Evolutionary conservation across 2,888 invertebrate genomes (phyloP), one percentile per base, ranked within the genome.

Genomic region (Hybos culiciformis): DNA sequence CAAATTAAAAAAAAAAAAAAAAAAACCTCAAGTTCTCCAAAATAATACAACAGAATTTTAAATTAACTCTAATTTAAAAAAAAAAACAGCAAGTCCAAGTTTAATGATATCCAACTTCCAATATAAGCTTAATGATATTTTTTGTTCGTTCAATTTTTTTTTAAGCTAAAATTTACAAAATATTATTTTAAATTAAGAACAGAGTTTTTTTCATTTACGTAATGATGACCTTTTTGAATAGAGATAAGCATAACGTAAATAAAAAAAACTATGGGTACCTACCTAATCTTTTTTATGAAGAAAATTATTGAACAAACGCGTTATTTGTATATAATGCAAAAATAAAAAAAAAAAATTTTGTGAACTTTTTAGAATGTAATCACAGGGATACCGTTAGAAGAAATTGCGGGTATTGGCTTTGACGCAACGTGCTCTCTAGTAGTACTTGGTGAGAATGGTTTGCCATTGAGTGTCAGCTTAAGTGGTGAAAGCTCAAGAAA

Each of bases 361-460:
- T 37, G 42, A 44, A 47, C 39, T 46, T 62, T 63, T 36, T 59
- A 85, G 85, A 69, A 72, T 56, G 77, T 83, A 11, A 63, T 69
- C n/a, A 54, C 60, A 37, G 68, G 68, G 43, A 60, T 75, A 48
- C 64, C 70, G 51, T 72, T 72, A 41, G 61, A 67, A 45, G 66
- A 58, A 52, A 72, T 91, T n/a, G 79, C 76, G 66, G 91, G 91
- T 14, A 78, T 96, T 53, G 92, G 93, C 5, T 94, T 94, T 69
- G 93, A 92, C 71, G 94, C 93, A 14, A 96, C 94, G 11, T 94
- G 94, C 61, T 94, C 94, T 0, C 66, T 96, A 46, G 94, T 88
- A 1, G 82, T 77, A 6, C 58, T 94, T 31, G 87, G 83, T 56
- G 67, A 70, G 52, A 66, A 78, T 46, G 78, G 77, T 12, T 66